Conservation (phyloP, 2,888 invertebrate genomes). For the Archips crataeganus region DNA sequence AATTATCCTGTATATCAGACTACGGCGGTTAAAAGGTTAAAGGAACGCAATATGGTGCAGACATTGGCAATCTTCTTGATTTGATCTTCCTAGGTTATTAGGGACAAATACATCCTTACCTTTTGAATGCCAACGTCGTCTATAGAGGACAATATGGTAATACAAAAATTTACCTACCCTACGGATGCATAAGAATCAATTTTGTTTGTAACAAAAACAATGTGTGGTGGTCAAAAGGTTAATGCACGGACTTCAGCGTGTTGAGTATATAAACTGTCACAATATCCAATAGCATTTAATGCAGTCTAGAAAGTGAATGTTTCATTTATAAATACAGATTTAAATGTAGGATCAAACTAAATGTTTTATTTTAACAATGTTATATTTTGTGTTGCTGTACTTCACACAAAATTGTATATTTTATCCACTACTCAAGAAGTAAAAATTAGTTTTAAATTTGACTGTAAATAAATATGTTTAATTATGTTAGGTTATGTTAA, state of each 20-base stretch:
- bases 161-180: too few species aligned
- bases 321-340: background rate
- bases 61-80: too few species aligned
- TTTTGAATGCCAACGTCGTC: too few species aligned
- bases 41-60: too few species aligned
- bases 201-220: too few species aligned
- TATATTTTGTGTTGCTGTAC: background rate
- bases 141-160: too few species aligned
- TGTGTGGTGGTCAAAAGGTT: background rate
- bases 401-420: background rate
- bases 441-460: background rate
- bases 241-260: background rate
- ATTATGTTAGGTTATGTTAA: slow-evolving; percentile 1
- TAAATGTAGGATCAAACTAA: background rate
- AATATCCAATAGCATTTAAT: background rate
- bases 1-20: too few species aligned
- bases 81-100: background rate
- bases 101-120: background rate
- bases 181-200: too few species aligned
- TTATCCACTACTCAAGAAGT: background rate
- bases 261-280: background rate
- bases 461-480: slow-evolving; percentile 8
- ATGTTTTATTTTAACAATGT: slow-evolving; percentile 1
- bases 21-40: too few species aligned
- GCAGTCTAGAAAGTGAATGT: background rate